Evolutionary conservation across 2,888 invertebrate species (phyloP), one percentile per base, ranked within the genome.

Genomic region (Drosophila emarginata): DNA sequence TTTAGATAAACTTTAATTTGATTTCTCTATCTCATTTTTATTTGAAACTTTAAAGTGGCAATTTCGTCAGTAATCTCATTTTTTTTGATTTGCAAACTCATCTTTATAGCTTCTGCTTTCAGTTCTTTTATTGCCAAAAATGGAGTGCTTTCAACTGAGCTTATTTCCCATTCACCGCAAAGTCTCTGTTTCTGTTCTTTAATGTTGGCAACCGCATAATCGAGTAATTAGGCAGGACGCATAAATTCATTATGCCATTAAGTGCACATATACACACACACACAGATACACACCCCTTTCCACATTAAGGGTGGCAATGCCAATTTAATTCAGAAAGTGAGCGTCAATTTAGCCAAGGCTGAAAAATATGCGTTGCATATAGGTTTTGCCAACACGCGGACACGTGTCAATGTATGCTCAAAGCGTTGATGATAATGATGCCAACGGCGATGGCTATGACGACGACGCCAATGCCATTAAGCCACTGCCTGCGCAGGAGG

Each of bases 211-310:
- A 57, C 21, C 14, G 3, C 15, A 15, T 21, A 71, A 66, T 50
- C 53, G 68, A 60, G 26, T 64, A 60, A 61, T 69, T 80, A 63
- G 68, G 58, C 63, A 61, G 52, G 40, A 64, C 70, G 67, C 62
- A 58, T 70, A 71, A 74, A 71, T 61, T 74, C 59, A 77, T 72
- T 66, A 69, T 60, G 64, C 56, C 76, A 58, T 76, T 68, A 73
- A 69, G 65, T 67, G 76, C 74, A 67, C 56, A 68, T 32, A 32
- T 18, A 36, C 32, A 18, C 6, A 36, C 36, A 45, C 15, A 39
- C 58, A n/a, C n/a, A n/a, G n/a, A n/a, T 9, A 18, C 37, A 26
- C 15, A 39, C 58, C 52, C 37, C n/a, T 4, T n/a, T 4, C 45
- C 45, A 45, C 18, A 45, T 21, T 21, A 21, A 14, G 18, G 45